Percentiles rank a stretch among this genome's conserved stretches.
Conservation (phyloP, 2,888 invertebrate genomes). For the Drosophila flavopinicola region DNA sequence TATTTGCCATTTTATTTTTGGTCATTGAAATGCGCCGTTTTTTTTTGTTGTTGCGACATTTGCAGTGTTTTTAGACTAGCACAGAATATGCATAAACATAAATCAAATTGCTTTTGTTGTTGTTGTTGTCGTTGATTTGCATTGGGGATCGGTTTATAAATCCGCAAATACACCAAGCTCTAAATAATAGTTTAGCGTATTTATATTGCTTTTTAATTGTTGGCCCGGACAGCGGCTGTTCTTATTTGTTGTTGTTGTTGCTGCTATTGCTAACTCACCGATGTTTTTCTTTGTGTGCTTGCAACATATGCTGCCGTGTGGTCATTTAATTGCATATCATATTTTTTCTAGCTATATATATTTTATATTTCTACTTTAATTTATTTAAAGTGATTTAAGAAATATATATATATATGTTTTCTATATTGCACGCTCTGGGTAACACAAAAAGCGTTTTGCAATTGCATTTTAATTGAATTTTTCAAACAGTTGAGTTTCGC, state of each 20-base stretch:
- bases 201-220: slow-evolving; percentile 75
- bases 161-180: slow-evolving; percentile 58
- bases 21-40: slow-evolving; percentile 36
- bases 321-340: slow-evolving; percentile 23
- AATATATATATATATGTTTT: slow-evolving; percentile 20
- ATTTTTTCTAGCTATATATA: slow-evolving; percentile 3
- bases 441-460: not conserved
- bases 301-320: slow-evolving; percentile 49
- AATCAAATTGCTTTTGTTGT: slow-evolving; percentile 73
- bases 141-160: slow-evolving; percentile 75
- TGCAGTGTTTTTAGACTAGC: slow-evolving; percentile 9
- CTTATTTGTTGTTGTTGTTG: slow-evolving; percentile 13
- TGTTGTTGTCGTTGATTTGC: slow-evolving; percentile 70
- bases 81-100: slow-evolving; percentile 66
- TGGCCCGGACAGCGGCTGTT: slow-evolving; percentile 16
- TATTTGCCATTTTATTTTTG: slow-evolving; percentile 70
- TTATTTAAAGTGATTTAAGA: slow-evolving; percentile 14
- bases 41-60: not conserved
- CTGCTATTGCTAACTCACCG: slow-evolving; percentile 8
- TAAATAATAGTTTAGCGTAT: slow-evolving; percentile 66
- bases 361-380: not conserved
- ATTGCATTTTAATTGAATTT: slow-evolving; percentile 9
- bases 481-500: not conserved
- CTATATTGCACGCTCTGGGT: slow-evolving; percentile 21
- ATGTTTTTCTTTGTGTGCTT: slow-evolving; percentile 4